Percentiles rank a stretch among this genome's conserved stretches.
phyloP scores from a whole-genome alignment of 2,113 vertebrate genomes.

The Hyaena hyaena region DNA sequence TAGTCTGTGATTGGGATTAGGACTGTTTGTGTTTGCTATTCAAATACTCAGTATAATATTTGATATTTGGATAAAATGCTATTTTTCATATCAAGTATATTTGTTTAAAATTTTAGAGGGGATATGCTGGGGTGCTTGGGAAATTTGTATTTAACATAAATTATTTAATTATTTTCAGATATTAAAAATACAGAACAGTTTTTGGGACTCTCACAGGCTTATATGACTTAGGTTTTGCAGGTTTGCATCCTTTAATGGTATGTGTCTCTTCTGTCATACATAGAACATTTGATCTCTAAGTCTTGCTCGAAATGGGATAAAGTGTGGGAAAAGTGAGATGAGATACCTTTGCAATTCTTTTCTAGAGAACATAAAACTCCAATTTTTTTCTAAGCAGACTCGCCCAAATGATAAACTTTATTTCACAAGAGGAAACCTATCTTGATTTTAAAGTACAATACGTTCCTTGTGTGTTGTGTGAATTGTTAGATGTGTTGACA shows the following conservation, averaged over 20 bases:
- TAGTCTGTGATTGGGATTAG: constrained; percentile 74
- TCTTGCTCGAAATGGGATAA: constrained; percentile 44
- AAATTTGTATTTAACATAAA: constrained; percentile 67
- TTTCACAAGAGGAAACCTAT: constrained; percentile 68
- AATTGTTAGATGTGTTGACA: constrained; percentile 71
- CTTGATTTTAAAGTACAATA: constrained; percentile 68
- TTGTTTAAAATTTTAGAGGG: constrained; percentile 76
- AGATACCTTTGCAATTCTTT: constrained; percentile 26
- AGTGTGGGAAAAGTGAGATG: constrained; percentile 28
- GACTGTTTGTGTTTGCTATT: constrained; percentile 76
- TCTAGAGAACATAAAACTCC: constrained; percentile 24
- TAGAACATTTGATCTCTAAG: constrained; percentile 41
- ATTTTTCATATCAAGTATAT: constrained; percentile 75
- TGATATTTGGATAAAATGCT: constrained; percentile 78
- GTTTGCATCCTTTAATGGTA: constrained; percentile 61
- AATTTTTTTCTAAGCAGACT: constrained; percentile 45
- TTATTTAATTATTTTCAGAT: constrained; percentile 73
- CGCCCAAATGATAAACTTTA: constrained; percentile 48
- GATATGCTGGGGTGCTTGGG: constrained; percentile 50
- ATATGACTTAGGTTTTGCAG: constrained; percentile 62
- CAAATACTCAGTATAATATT: constrained; percentile 75
- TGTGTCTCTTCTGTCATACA: constrained; percentile 46
- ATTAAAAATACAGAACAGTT: constrained; percentile 60
- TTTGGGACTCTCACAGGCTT: constrained; percentile 1
- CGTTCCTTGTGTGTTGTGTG: constrained; percentile 58